Percentiles rank a stretch among this genome's conserved stretches.
phyloP scores from a whole-genome alignment of 2,113 vertebrate genomes.

The Notarius lentiginosus region DNA sequence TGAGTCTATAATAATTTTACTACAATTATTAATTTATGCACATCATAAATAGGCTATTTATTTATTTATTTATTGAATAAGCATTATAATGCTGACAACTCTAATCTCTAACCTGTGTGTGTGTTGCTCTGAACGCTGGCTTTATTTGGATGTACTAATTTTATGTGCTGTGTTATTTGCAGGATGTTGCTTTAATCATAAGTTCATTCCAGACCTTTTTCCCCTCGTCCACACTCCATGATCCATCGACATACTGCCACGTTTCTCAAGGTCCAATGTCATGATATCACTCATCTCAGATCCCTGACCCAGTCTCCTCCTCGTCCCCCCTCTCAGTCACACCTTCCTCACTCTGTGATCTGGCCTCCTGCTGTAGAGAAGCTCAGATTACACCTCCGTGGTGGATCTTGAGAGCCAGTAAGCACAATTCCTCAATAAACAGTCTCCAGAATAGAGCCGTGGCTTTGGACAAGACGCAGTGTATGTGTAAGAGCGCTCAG shows the following conservation, averaged over 20 bases:
- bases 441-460: conserved; percentile 66
- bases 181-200: background rate
- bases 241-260: background rate
- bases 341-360: background rate
- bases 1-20: background rate
- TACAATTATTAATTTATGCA: background rate
- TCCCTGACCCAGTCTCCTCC: background rate
- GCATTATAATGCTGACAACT: background rate
- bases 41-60: background rate
- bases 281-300: background rate
- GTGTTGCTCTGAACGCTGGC: background rate
- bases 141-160: background rate
- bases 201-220: background rate
- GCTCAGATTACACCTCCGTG: conserved; percentile 4
- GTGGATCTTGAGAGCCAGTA: conserved; percentile 24
- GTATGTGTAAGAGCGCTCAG: background rate
- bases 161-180: background rate
- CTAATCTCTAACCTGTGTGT: background rate
- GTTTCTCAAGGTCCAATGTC: background rate
- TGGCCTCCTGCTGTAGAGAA: background rate
- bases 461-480: background rate
- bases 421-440: conserved; percentile 69
- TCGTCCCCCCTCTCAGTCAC: background rate
- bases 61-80: background rate
- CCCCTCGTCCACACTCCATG: background rate